Evolutionary conservation across 2,113 vertebrate genomes (phyloP).

Genomic region (Lophius piscatorius): DNA sequence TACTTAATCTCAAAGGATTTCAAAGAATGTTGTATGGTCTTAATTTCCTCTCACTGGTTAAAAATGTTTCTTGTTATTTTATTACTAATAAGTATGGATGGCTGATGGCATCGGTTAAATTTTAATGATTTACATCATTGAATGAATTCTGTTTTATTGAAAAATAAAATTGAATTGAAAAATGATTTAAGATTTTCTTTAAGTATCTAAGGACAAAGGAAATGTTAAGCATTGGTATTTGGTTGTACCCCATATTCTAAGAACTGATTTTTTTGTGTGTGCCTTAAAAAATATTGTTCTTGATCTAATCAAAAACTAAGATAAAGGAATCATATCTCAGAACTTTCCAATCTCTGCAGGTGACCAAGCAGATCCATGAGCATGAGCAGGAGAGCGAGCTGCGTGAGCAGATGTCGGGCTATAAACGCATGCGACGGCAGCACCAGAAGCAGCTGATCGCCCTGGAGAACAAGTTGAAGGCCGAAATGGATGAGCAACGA

Average conservation of each 20-base stretch:
- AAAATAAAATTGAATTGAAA: not conserved
- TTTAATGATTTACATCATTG: not conserved
- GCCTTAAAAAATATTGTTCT: not conserved
- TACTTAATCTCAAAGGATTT: constrained; percentile 7
- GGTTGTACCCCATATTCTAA: not conserved
- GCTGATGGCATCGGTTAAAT: not conserved
- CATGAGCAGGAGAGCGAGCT: constrained; percentile 99
- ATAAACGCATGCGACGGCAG: constrained; percentile 99
- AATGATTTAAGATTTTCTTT: not conserved
- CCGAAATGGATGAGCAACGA: constrained; percentile 99
- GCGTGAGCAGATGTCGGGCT: constrained; percentile 99
- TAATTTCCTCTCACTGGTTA: not conserved
- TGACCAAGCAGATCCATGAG: constrained; percentile 99
- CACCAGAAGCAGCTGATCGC: constrained; percentile 99
- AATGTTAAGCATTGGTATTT: not conserved
- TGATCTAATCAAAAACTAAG: not conserved
- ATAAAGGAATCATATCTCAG: too few species aligned
- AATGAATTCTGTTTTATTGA: constrained; percentile 1
- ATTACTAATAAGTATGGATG: not conserved
- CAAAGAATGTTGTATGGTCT: constrained; percentile 4
- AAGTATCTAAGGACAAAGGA: not conserved
- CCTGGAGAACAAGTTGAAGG: constrained; percentile 99
- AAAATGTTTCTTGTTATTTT: not conserved
- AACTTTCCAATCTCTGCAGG: constrained; percentile 72
- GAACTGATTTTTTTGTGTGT: not conserved